phyloP scores from a whole-genome alignment of 2,888 invertebrate genomes.

The Clitarchus hookeri region DNA sequence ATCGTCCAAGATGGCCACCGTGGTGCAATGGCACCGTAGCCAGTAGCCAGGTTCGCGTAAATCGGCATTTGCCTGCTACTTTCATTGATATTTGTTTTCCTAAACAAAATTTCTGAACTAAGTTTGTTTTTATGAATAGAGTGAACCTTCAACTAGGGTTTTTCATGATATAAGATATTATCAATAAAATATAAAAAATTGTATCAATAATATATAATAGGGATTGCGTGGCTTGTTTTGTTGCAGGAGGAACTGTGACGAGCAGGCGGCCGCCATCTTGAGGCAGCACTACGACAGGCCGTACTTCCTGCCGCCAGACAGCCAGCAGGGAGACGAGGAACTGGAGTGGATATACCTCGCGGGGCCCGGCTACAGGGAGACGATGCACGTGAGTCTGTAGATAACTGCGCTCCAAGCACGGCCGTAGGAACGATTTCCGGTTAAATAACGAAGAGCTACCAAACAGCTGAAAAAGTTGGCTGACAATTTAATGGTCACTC shows the following conservation, averaged over 20 bases:
- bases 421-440: too few relatives aligned
- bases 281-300: constrained; percentile 57
- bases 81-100: too few relatives aligned
- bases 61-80: too few relatives aligned
- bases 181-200: neutral
- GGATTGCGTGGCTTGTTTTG: neutral
- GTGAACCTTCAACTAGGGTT: neutral
- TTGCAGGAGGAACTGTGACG: constrained; percentile 61
- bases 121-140: too few relatives aligned
- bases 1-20: too few relatives aligned
- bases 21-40: too few relatives aligned
- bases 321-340: constrained; percentile 53
- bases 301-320: constrained; percentile 57
- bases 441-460: too few relatives aligned
- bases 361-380: constrained; percentile 60
- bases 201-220: neutral
- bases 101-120: too few relatives aligned
- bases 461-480: too few relatives aligned
- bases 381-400: constrained; percentile 56
- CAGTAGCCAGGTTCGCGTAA: too few relatives aligned
- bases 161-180: neutral
- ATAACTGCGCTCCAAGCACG: too few relatives aligned
- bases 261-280: constrained; percentile 55
- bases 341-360: constrained; percentile 63
- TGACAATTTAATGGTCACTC: too few relatives aligned